Evolutionary conservation across 2,888 invertebrate species (phyloP), one percentile per base, ranked within the genome.

Genomic region (Lampropteryx suffumata): DNA sequence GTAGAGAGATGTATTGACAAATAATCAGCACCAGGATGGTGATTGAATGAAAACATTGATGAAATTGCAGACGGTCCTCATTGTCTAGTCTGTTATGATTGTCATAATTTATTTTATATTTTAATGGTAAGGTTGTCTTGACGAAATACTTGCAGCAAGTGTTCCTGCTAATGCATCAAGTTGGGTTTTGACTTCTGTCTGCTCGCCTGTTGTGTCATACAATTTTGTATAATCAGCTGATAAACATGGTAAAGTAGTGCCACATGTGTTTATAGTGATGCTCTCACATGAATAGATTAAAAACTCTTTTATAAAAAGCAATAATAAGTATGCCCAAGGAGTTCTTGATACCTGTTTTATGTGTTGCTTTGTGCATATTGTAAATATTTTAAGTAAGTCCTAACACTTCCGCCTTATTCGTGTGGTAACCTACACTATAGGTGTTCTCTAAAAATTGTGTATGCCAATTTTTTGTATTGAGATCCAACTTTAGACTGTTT

Each of bases 361-460:
- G 78, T 83, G 76, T 78, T 67, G 79, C 80, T 86, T 57, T 89
- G 87, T 89, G 84, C 74, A 89, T 88, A 89, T 76, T 90, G 89
- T 90, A 89, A 82, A 90, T 89, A 89, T 68, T 59, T 62, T 54
- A 65, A 61, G 63, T 76, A 78, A 73, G 74, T 67, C 64, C 72
- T 76, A 79, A 76, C 72, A 73, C 82, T 78, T 88, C 89, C 89
- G 89, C 89, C 89, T 90, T 88, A 83, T 75, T 69, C 74, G 76
- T 71, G 77, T 79, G 80, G 75, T 85, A 62, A 65, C 62, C 50
- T 67, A 67, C 60, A 48, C 39, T 37, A 26, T 43, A 65, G 68
- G 49, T 58, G 47, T 54, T 37, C 27, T 41, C 40, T 34, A 14
- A 35, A 34, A 34, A 14, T 51, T 54, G 51, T 61, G 24, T 61